These are phyloP conservation scores for Pyrgilauda ruficollis DNA, from an alignment of 2,113 vertebrate genomes.

Conservation along the genomic window DNA sequence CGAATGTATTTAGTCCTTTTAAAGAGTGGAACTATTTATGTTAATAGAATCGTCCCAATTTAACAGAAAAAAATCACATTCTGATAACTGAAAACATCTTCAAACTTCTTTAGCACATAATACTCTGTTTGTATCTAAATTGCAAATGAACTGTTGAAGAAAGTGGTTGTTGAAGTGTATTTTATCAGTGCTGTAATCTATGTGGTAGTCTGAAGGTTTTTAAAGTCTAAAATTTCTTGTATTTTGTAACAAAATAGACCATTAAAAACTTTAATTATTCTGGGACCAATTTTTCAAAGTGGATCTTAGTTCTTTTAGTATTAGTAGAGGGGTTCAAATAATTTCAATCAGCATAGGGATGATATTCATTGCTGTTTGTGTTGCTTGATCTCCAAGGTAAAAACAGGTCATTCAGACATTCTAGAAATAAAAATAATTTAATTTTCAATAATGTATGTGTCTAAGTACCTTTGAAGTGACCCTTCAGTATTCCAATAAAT, in stretches of 20 bases:
- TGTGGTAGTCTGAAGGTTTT: background rate
- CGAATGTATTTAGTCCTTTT: background rate
- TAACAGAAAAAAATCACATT: background rate
- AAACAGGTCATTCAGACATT: background rate
- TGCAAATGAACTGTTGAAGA: background rate
- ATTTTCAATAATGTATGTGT: background rate
- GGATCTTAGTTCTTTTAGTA: background rate
- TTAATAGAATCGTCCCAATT: background rate
- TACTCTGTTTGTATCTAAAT: background rate
- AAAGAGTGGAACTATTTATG: background rate
- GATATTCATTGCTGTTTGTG: background rate
- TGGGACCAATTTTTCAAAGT: background rate
- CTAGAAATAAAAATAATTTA: background rate
- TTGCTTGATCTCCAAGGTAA: background rate
- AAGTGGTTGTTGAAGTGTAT: background rate
- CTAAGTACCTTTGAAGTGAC: background rate
- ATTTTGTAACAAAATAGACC: background rate
- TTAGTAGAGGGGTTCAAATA: background rate
- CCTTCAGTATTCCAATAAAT: background rate
- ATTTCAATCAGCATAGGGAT: background rate
- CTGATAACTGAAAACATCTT: background rate
- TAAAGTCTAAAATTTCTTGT: background rate
- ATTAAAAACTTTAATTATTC: background rate
- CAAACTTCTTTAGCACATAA: background rate
- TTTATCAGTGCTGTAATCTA: background rate